Base-by-base conservation (phyloP, 2,797 vertebrate genomes). In the Sebastes variabilis region DNA sequence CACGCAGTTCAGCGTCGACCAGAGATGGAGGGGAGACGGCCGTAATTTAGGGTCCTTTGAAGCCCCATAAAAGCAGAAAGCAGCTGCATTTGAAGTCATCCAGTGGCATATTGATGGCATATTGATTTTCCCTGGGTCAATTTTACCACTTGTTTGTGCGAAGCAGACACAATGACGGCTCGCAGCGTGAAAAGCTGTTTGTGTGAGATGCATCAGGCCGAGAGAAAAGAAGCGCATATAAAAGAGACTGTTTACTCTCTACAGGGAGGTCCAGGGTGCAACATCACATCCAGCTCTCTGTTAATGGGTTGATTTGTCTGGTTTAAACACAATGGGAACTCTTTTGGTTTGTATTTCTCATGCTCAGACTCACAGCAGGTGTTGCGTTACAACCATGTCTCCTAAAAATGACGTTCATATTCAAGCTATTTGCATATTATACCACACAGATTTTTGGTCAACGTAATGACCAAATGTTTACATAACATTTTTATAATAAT, bases 11-110 rank as follows among this genome's bases (percentile, higher is more conserved):
- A 12, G 64, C 66, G n/a, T 2, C 38, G 54, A 82, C 54, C 67
- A 8, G 61, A 72, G 70, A 72, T 5, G 67, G 59, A 54, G 38
- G 38, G 38, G 1, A 42, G 38, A 42, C 13, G 38, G 38, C 5
- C 13, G 68, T 83, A 85, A 91, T 85, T 83, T 81, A 83, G 86
- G 59, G 18, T 61, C 84, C 84, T 88, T 87, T 92, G 87, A 89
- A 25, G 75, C 74, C 38, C 22, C 67, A 11, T 76, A 30, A 87
- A 87, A 79, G 81, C 76, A 82, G 77, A 81, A 65, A 68, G 56
- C 77, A 49, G 74, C 62, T 27, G 24, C 77, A 79, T 90, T 90
- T 86, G 78, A 87, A 90, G 79, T 84, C 83, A 66, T 58, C 60
- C 75, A 54, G 49, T 8, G 65, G 71, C 77, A 49, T n/a, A 52